phyloP scores from a whole-genome alignment of 1,140 invertebrate species.

The Apis dorsata region DNA sequence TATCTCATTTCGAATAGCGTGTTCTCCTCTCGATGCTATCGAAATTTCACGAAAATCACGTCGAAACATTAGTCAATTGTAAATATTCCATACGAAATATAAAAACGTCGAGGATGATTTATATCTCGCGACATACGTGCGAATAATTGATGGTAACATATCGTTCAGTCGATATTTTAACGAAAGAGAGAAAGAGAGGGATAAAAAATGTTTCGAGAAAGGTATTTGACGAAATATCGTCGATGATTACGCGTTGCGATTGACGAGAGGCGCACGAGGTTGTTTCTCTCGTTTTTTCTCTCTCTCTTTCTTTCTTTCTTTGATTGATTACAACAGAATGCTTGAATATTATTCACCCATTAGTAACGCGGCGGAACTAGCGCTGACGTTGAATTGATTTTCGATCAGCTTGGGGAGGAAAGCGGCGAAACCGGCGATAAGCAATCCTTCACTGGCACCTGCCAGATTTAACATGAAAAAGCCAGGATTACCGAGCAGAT shows the following conservation, averaged over 20 bases:
- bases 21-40: background rate
- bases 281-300: background rate
- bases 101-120: background rate
- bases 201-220: constrained; percentile 17
- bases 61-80: background rate
- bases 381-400: constrained; percentile 89
- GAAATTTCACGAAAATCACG: constrained; percentile 2
- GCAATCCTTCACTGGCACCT: constrained; percentile 88
- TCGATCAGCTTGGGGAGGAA: constrained; percentile 92
- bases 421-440: constrained; percentile 89
- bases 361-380: constrained; percentile 86
- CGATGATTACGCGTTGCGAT: constrained; percentile 10
- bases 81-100: background rate
- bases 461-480: constrained; percentile 91
- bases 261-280: background rate
- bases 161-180: constrained; percentile 6
- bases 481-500: constrained; percentile 87
- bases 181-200: no score
- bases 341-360: constrained; percentile 82
- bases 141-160: constrained; percentile 10
- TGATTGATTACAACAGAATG: constrained; percentile 44
- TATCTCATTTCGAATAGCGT: background rate
- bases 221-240: constrained; percentile 21
- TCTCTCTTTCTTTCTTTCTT: background rate
- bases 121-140: background rate